Percentiles rank a stretch among this genome's conserved stretches.
These are phyloP conservation scores for Saiga tatarica DNA, from an alignment of 2,113 vertebrate genomes.

Conservation along the genomic window DNA sequence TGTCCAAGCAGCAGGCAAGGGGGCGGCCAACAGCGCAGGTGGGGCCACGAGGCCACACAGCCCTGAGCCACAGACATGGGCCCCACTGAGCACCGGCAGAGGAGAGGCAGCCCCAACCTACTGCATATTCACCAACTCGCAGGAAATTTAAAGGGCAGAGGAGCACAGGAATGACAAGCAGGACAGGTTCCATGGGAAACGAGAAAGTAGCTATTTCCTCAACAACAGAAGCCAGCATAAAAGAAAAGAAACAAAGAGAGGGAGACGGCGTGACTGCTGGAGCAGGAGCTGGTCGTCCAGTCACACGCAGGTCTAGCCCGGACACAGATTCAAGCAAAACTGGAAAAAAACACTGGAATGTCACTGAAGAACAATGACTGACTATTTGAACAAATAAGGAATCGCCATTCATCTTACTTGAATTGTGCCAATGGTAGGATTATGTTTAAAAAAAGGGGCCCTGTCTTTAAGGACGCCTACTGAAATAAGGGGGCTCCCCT, in stretches of 20 bases:
- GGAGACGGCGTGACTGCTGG: background rate
- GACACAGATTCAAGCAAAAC: background rate
- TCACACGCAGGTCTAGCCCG: too few species aligned
- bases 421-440: too few species aligned
- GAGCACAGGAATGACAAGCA: accelerated
- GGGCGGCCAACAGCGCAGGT: too few species aligned
- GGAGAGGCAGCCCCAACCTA: background rate
- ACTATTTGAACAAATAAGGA: background rate
- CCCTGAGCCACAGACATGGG: accelerated
- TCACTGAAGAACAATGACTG: background rate
- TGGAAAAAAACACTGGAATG: background rate
- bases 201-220: background rate
- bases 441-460: background rate
- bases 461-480: background rate
- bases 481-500: background rate
- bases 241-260: background rate
- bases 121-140: background rate
- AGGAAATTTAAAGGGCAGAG: background rate
- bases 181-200: background rate
- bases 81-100: background rate
- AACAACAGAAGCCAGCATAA: background rate
- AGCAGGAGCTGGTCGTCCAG: too few species aligned
- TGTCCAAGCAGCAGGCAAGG: background rate
- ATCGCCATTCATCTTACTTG: background rate
- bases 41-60: accelerated